Percentiles rank a stretch among this genome's conserved stretches.
phyloP scores from a whole-genome alignment of 1,140 invertebrate genomes.

The Pogonomyrmex californicus region DNA sequence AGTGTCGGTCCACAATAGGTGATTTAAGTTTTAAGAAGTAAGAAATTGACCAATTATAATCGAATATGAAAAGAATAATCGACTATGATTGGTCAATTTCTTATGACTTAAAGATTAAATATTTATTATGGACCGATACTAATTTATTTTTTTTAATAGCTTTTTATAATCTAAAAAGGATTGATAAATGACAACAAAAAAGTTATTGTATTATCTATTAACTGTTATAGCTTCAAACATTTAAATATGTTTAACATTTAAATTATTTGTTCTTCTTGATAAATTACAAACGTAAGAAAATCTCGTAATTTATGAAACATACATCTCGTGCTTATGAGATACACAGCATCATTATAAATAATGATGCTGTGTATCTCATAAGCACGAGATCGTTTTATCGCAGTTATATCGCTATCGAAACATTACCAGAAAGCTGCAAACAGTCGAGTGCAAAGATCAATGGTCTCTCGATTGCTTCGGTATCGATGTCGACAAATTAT shows the following conservation, averaged over 20 bases:
- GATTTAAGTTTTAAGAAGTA: too few species aligned
- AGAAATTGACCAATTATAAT: too few species aligned
- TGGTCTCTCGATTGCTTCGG: conserved; percentile 21
- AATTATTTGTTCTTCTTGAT: neutral
- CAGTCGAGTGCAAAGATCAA: conserved; percentile 66
- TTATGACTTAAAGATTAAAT: neutral
- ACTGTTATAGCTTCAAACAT: conserved; percentile 9
- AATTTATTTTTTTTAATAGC: conserved; percentile 11
- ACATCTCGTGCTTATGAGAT: neutral
- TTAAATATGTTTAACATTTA: neutral
- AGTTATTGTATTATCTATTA: neutral
- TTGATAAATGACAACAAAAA: neutral
- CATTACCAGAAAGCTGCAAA: conserved; percentile 40
- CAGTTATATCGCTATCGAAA: conserved; percentile 24
- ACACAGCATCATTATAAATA: conserved; percentile 18
- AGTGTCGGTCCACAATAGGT: too few species aligned
- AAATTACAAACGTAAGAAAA: conserved; percentile 9
- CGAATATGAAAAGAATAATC: too few species aligned
- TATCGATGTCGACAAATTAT: conserved; percentile 37
- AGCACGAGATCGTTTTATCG: conserved; percentile 24
- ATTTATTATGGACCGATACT: neutral
- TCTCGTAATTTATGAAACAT: neutral
- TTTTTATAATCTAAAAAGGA: neutral
- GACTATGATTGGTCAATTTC: neutral
- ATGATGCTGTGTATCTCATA: conserved; percentile 16